phyloP scores from a whole-genome alignment of 2,113 vertebrate species.

The Athene noctua region DNA sequence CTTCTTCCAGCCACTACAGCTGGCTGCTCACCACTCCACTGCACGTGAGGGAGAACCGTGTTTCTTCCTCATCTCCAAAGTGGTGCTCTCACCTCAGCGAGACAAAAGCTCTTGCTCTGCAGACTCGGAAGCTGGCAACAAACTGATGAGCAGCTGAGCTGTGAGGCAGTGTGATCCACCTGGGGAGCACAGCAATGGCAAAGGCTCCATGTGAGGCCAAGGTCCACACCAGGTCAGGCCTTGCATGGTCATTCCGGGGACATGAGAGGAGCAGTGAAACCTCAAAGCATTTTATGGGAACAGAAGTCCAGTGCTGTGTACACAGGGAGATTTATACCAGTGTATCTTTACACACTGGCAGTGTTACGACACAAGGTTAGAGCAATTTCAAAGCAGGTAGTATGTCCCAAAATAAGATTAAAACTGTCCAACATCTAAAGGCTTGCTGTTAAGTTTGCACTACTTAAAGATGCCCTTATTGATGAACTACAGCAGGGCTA shows the following conservation, averaged over 20 bases:
- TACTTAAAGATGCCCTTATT: background rate
- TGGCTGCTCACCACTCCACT: background rate
- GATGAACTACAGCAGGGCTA: background rate
- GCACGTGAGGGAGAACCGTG: fast-evolving
- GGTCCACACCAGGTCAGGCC: background rate
- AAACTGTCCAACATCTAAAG: background rate
- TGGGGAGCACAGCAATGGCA: background rate
- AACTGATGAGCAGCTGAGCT: background rate
- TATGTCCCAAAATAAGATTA: background rate
- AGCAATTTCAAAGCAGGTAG: background rate
- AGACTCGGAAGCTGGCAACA: background rate
- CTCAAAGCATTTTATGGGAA: background rate
- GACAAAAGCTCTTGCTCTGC: background rate
- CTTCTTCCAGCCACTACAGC: background rate
- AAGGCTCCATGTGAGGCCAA: background rate
- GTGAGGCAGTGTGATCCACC: fast-evolving
- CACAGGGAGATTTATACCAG: fast-evolving
- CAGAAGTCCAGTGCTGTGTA: fast-evolving
- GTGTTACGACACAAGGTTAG: fast-evolving
- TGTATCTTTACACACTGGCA: background rate
- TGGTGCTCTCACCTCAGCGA: background rate
- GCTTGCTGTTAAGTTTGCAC: background rate
- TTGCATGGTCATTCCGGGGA: background rate
- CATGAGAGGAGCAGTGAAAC: background rate
- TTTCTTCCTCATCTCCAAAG: background rate